phyloP scores from a whole-genome alignment of 2,888 invertebrate genomes.

The Sphaerophoria taeniata region DNA sequence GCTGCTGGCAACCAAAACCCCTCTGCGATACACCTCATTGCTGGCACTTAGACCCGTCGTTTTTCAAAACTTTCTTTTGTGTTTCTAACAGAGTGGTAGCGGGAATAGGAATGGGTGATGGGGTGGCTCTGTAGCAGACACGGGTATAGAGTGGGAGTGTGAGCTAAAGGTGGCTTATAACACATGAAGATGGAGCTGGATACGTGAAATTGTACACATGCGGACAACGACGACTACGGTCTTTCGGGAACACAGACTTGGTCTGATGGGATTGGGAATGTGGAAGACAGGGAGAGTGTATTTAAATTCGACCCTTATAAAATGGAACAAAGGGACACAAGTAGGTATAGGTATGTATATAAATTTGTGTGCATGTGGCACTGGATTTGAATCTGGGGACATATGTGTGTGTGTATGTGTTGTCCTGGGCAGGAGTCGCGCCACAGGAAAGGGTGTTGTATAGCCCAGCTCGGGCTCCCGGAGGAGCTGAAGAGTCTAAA shows the following conservation, averaged over 20 bases:
- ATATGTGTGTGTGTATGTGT: constrained; percentile 57
- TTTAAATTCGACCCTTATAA: constrained; percentile 78
- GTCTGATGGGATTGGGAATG: constrained; percentile 26
- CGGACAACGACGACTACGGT: constrained; percentile 50
- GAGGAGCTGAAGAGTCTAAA: constrained; percentile 69
- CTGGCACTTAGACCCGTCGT: constrained; percentile 75
- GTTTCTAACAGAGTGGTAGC: constrained; percentile 33
- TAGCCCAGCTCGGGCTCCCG: constrained; percentile 53
- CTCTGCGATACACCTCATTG: constrained; percentile 72
- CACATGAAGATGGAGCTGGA: constrained; percentile 35
- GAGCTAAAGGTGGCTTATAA: constrained; percentile 32
- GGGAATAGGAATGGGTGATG: background rate
- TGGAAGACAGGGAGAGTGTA: constrained; percentile 60
- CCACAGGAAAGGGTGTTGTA: constrained; percentile 40
- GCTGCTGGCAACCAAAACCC: constrained; percentile 40
- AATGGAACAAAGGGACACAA: constrained; percentile 67
- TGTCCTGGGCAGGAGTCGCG: constrained; percentile 3
- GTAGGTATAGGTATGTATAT: constrained; percentile 34
- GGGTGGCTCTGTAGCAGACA: background rate
- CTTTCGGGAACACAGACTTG: constrained; percentile 36
- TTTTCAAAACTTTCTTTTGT: constrained; percentile 75
- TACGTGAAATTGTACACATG: constrained; percentile 69
- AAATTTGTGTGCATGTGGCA: constrained; percentile 60
- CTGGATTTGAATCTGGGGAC: constrained; percentile 47
- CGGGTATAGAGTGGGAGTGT: constrained; percentile 25